Evolutionary conservation across 23 tunicate species (phyloP).

Genomic region (Corella eumyota): DNA sequence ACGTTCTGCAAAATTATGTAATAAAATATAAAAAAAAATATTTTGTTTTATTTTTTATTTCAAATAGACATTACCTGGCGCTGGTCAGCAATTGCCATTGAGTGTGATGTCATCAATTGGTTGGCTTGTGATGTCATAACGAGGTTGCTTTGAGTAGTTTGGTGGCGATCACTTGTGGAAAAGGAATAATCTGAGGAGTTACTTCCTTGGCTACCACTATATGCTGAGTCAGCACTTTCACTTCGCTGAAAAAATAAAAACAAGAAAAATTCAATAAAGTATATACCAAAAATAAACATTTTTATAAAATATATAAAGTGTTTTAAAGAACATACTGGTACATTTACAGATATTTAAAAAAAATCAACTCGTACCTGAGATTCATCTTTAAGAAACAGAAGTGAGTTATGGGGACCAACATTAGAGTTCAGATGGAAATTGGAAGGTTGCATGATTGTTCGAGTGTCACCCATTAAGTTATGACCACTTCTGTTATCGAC

Average conservation of each 20-base stretch:
- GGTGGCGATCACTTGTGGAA: too few species aligned
- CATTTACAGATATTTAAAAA: background rate
- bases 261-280: background rate
- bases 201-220: conserved; percentile 76
- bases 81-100: too few species aligned
- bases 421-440: too few species aligned
- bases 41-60: too few species aligned
- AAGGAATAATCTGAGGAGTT: conserved; percentile 16
- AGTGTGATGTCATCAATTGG: background rate
- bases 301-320: background rate
- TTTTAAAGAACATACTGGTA: background rate
- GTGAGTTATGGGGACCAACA: conserved; percentile 2
- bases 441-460: too few species aligned
- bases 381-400: conserved; percentile 43
- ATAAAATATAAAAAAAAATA: too few species aligned
- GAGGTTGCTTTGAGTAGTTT: background rate
- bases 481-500: too few species aligned
- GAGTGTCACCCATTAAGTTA: too few species aligned
- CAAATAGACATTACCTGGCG: too few species aligned
- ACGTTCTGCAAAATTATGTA: too few species aligned
- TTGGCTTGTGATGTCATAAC: conserved; percentile 1
- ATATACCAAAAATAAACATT: background rate
- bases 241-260: conserved; percentile 41
- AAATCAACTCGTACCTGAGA: conserved; percentile 27
- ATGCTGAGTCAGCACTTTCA: conserved; percentile 80